Conservation (phyloP, 2,113 vertebrate species). For the Periophthalmodon schlosseri region DNA sequence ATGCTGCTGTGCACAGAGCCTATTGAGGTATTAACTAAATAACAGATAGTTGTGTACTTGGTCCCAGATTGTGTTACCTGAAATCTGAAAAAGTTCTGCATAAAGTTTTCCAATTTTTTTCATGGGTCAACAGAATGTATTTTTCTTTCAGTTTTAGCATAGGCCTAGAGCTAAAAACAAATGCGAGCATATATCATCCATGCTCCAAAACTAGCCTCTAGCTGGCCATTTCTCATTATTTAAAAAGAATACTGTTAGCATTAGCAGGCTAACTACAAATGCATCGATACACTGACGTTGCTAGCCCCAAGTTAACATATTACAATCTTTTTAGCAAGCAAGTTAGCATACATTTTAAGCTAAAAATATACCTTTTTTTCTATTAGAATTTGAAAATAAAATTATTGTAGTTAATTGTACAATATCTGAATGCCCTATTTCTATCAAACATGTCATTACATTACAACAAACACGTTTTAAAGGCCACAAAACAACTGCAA, state of each 20-base stretch:
- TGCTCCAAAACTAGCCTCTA: too few species aligned
- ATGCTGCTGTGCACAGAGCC: too few species aligned
- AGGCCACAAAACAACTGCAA: not conserved
- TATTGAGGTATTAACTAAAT: not conserved
- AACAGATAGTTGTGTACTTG: not conserved
- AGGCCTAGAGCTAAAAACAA: not conserved
- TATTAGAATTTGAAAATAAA: too few species aligned
- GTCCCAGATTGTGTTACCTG: not conserved
- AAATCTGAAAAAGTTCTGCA: not conserved
- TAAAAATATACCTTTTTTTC: not conserved
- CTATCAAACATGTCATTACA: not conserved
- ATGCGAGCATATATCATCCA: not conserved
- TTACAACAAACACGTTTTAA: not conserved
- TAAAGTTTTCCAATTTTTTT: not conserved
- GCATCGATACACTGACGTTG: not conserved
- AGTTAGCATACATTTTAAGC: not conserved
- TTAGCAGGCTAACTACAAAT: not conserved
- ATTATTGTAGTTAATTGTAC: not conserved
- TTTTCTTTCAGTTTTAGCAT: too few species aligned
- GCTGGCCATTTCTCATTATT: too few species aligned
- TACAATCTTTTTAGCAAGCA: not conserved
- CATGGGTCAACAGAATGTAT: too few species aligned
- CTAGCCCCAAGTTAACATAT: not conserved
- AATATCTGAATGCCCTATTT: too few species aligned
- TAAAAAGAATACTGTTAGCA: not conserved